Percentiles rank a stretch among this genome's conserved stretches.
Evolutionary conservation across 2,113 vertebrate genomes (phyloP).

Genomic region (Solenodon paradoxus): DNA sequence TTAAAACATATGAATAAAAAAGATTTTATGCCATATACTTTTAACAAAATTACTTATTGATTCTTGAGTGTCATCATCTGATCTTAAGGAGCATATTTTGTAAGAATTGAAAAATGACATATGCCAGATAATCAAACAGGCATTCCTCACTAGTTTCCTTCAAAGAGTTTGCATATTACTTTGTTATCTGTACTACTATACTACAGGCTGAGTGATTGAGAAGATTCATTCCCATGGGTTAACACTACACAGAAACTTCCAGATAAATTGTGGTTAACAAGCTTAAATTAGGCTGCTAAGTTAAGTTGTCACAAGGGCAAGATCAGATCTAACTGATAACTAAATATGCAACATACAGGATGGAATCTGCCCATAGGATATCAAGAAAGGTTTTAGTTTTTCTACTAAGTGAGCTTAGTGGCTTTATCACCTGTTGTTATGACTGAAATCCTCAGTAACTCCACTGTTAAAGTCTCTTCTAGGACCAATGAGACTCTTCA

Average conservation of each 20-base stretch:
- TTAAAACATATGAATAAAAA: neutral
- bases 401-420: neutral
- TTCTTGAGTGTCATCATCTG: neutral
- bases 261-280: neutral
- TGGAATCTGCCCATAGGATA: neutral
- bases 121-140: neutral
- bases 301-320: neutral
- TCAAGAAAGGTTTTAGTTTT: neutral
- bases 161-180: neutral
- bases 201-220: neutral
- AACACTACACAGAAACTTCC: neutral
- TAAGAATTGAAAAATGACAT: neutral
- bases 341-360: neutral
- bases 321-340: neutral
- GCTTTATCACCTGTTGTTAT: neutral
- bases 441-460: neutral
- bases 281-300: neutral
- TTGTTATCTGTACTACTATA: neutral
- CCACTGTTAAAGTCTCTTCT: neutral
- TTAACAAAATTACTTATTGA: constrained; percentile 3
- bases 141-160: constrained; percentile 18
- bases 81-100: constrained; percentile 34
- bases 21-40: neutral
- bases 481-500: neutral
- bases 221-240: neutral